Conservation (phyloP, 2,888 invertebrate species). For the Leucophenga maculata region DNA sequence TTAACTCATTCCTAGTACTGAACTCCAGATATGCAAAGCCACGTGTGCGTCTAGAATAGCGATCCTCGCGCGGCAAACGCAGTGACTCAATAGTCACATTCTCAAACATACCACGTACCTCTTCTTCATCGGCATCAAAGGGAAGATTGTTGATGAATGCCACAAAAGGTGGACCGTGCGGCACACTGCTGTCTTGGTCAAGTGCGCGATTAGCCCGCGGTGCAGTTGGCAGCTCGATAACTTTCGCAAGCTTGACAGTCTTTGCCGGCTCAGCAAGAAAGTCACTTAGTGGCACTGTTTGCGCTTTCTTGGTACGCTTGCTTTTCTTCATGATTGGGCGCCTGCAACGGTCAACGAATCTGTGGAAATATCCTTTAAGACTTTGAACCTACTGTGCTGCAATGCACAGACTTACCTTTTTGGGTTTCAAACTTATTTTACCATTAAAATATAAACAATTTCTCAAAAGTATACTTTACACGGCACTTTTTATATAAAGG, state of each 20-base stretch:
- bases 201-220: slow-evolving; percentile 6
- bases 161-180: slow-evolving; percentile 28
- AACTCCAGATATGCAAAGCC: slow-evolving; percentile 36
- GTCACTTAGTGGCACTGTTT: slow-evolving; percentile 2
- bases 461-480: no score
- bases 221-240: slow-evolving; percentile 20
- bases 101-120: slow-evolving; percentile 28
- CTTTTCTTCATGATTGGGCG: background rate
- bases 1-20: slow-evolving; percentile 32
- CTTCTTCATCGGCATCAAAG: slow-evolving; percentile 33
- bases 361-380: no score
- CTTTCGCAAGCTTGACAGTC: background rate
- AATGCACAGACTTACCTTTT: no score
- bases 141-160: slow-evolving; percentile 39
- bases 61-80: slow-evolving; percentile 18
- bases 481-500: no score
- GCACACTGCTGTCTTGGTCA: background rate
- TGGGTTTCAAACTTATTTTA: no score
- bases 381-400: no score
- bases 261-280: background rate
- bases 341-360: background rate
- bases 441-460: no score
- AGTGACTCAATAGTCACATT: slow-evolving; percentile 24
- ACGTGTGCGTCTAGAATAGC: slow-evolving; percentile 9
- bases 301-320: slow-evolving; percentile 1